Evolutionary conservation across 2,888 invertebrate genomes (phyloP), one percentile per base, ranked within the genome.

Genomic region (Hemithea aestivaria): DNA sequence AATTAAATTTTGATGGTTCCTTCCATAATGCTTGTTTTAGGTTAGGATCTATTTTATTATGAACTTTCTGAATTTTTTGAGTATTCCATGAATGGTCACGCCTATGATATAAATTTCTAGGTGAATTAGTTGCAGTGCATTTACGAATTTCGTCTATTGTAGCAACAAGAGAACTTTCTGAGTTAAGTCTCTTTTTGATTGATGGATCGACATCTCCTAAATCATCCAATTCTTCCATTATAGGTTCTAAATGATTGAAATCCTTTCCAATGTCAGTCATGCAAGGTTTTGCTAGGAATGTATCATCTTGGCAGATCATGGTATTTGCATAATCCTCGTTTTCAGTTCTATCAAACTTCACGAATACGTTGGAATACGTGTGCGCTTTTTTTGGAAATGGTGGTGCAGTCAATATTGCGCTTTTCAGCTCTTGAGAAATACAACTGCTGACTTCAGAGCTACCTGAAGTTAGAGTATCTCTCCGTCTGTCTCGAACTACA

Each of bases 141-240:
- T 88, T 89, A 26, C 90, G 75, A 24, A 91, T 91, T 73, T 90
- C 90, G 58, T 90, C 90, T 42, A 91, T 91, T 1, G 90, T 91
- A 7, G 90, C 90, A 5, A 91, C 90, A 5, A 91, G 67, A 5
- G 90, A 89, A 61, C 90, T 90, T 59, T 89, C 89, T 11, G 88
- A 88, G 58, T 81, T 87, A 24, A 83, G 61, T 48, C 80, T 68
- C 55, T 85, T 74, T 62, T 88, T 77, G 50, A 60, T 73, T 12
- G 73, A 65, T 20, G 63, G 59, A 38, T 83, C 83, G 47, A 83
- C 65, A 37, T 88, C 87, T n/a, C 76, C 78, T 28, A 87, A 59
- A 48, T 90, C 89, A 49, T 90, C 90, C 22, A 89, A 70, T 56
- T 90, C 90, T 65, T 90, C 90, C 46, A 87, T 51, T 29, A 89